These are phyloP conservation scores for Mamestra configurata DNA, from an alignment of 1,140 invertebrate genomes.

Conservation along the genomic window DNA sequence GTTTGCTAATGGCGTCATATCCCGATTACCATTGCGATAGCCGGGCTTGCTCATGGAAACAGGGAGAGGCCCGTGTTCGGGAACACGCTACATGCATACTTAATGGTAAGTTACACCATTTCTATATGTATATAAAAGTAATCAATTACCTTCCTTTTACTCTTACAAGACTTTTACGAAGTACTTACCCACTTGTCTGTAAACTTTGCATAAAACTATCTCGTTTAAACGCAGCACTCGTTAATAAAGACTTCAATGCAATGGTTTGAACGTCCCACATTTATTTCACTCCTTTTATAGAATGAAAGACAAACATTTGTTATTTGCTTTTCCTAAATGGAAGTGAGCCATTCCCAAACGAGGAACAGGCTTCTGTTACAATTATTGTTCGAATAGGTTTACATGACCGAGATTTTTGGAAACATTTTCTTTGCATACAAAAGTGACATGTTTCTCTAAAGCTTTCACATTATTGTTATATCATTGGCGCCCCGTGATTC, in stretches of 20 bases:
- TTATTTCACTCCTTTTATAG: conserved; percentile 15
- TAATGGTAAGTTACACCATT: neutral
- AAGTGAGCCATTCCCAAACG: conserved; percentile 18
- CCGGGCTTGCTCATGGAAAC: neutral
- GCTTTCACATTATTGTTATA: conserved; percentile 77
- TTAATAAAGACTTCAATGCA: conserved; percentile 6
- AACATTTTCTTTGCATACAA: conserved; percentile 35
- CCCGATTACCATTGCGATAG: conserved; percentile 18
- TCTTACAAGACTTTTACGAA: neutral
- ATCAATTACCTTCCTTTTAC: neutral
- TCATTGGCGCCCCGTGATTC: conserved; percentile 72
- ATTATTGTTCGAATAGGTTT: conserved; percentile 16
- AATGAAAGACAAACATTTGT: conserved; percentile 17
- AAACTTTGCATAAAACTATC: conserved; percentile 27
- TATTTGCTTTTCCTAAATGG: neutral
- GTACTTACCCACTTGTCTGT: neutral
- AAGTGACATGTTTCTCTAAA: conserved; percentile 50
- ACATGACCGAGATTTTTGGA: conserved; percentile 24
- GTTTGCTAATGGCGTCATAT: conserved; percentile 7
- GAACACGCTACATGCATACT: neutral
- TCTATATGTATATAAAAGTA: neutral
- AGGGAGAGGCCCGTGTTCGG: neutral
- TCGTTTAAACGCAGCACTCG: neutral
- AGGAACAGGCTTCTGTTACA: conserved; percentile 11
- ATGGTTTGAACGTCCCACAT: neutral